Evolutionary conservation across 30 jellyfish, hydroid and myxozoan species (phyloP), one percentile per base, ranked within the genome.

Genomic region (Pseudorhiza aurosa): DNA sequence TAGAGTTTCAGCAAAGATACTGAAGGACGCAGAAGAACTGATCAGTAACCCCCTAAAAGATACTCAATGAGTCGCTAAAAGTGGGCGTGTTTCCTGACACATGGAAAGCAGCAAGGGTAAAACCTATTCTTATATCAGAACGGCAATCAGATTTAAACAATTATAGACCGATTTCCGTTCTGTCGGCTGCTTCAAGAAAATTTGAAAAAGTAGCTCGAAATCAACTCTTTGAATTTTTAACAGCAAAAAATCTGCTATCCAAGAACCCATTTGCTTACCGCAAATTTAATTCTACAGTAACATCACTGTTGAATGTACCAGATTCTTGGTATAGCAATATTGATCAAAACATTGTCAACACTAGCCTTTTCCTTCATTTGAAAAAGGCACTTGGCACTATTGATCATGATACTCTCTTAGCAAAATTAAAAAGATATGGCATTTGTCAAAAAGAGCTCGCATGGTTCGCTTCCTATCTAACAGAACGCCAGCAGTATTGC

Each of bases 41-140:
- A 29, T 63, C 47, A 32, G 68, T 19, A 39, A 43, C 82, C 15
- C 26, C 27, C 32, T 8, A 58, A 37, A 64, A 4, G 32, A 33
- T 36, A 64, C 22, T 64, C 17, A 32, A 64, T 57, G 71, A 57
- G 25, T 57, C 71, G 58, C 56, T 37, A 12, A n/a, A n/a, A 6
- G 67, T 14, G 18, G 87, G 75, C 22, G 75, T 55, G 14, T 73
- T 50, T 25, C 65, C 87, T 53, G 64, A 55, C 47, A 73, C 8
- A 32, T 73, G 87, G 75, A 73, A 73, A 53, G 4, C 19, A n/a
- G 75, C 75, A 53, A 28, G 87, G 10, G 87, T 73, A 36, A 73
- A 75, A 49, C 87, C 75, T 6, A 73, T 51, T 18, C 53, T 44
- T 25, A 42, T 36, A 68, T 36, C 82, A 39, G 82, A 26, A 68